Evolutionary conservation across 1,140 invertebrate genomes (phyloP).

Genomic region (Lepidostoma basale): DNA sequence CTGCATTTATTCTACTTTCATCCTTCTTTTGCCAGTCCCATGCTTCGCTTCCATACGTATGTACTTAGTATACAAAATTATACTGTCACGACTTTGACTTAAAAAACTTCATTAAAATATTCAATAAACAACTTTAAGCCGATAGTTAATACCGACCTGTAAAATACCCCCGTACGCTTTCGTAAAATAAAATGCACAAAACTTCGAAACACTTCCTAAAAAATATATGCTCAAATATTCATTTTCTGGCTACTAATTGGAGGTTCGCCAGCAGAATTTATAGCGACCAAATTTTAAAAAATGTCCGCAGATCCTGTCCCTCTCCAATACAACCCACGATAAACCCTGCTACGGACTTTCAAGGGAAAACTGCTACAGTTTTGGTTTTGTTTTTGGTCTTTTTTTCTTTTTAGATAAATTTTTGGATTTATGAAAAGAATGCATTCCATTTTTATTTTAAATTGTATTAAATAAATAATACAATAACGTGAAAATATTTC

Average conservation of each 20-base stretch:
- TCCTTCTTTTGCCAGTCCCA: too few relatives aligned
- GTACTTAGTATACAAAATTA: too few relatives aligned
- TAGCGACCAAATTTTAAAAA: slow-evolving; percentile 20
- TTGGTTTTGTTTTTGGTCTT: background rate
- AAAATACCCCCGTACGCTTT: too few relatives aligned
- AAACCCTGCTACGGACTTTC: background rate
- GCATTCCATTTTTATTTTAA: background rate
- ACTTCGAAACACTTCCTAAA: background rate
- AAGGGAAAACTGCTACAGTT: background rate
- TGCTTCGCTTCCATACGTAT: too few relatives aligned
- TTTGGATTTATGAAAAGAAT: background rate
- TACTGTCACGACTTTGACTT: too few relatives aligned
- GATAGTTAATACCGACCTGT: too few relatives aligned
- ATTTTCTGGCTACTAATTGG: slow-evolving; percentile 16
- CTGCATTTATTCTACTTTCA: too few relatives aligned
- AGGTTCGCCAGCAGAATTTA: slow-evolving; percentile 9
- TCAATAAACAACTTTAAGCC: too few relatives aligned
- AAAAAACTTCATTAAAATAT: too few relatives aligned
- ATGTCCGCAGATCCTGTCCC: slow-evolving; percentile 3
- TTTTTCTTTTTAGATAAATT: background rate
- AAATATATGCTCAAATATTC: background rate
- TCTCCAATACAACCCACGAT: slow-evolving; percentile 6
- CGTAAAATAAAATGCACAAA: background rate
- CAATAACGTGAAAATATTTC: too few relatives aligned
- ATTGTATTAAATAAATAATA: too few relatives aligned